phyloP scores from a whole-genome alignment of 2,113 vertebrate species.

The Eulemur rufifrons region DNA sequence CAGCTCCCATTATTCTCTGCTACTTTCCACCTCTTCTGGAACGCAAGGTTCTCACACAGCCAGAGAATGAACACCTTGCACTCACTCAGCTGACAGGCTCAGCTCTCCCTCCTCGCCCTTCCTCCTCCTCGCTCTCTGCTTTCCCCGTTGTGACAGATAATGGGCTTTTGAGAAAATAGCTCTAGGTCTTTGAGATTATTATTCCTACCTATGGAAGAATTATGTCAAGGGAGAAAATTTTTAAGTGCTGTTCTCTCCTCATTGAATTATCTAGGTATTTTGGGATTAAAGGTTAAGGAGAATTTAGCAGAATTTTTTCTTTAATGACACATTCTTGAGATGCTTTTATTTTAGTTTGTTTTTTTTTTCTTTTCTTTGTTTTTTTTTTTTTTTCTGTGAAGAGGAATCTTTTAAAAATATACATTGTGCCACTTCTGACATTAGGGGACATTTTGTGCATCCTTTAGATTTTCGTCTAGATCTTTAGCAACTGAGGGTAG shows the following conservation, averaged over 20 bases:
- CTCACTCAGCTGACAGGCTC: background rate
- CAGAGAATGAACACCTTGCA: background rate
- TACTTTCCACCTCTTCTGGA: background rate
- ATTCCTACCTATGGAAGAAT: background rate
- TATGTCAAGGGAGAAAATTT: background rate
- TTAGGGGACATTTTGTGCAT: background rate
- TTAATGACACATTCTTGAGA: background rate
- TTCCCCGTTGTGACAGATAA: background rate
- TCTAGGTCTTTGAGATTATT: background rate
- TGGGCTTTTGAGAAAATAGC: slow-evolving; percentile 1
- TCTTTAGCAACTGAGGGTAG: background rate
- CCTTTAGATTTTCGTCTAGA: background rate
- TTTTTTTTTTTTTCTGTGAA: background rate
- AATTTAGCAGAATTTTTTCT: background rate
- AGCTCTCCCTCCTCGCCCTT: background rate
- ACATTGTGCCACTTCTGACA: background rate
- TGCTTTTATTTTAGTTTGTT: background rate
- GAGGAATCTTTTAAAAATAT: background rate
- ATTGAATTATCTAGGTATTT: slow-evolving; percentile 22
- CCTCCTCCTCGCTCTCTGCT: background rate
- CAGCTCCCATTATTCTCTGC: background rate
- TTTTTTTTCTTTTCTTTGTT: background rate
- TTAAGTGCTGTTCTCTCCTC: background rate
- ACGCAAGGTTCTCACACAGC: background rate
- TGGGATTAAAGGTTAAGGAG: background rate